A percentile compares a stretch with the other conserved stretches of the same genome.
Conservation (phyloP, 2,113 vertebrate species). For the Chaetura pelagica region DNA sequence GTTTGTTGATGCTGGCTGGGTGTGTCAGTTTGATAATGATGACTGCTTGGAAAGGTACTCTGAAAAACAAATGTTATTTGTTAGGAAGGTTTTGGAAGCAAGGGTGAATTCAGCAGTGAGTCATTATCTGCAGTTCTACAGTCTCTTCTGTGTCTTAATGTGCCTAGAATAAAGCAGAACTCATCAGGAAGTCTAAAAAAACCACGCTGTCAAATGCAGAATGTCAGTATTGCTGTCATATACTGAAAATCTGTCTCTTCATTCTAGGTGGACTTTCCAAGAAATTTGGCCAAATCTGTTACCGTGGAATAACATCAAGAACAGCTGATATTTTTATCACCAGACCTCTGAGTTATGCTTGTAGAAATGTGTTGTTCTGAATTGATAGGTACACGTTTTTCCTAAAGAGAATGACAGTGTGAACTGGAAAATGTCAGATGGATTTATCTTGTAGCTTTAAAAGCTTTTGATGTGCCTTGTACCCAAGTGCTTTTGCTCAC, state of each 20-base stretch:
- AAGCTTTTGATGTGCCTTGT: slow-evolving; percentile 77
- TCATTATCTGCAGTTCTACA: neutral
- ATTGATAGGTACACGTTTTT: neutral
- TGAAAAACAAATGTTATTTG: neutral
- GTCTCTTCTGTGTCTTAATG: neutral
- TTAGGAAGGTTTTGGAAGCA: neutral
- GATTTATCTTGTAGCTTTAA: slow-evolving; percentile 55
- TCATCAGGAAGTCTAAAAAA: neutral
- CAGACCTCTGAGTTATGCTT: neutral
- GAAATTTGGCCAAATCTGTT: slow-evolving; percentile 97
- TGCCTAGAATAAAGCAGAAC: slow-evolving; percentile 18
- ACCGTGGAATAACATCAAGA: slow-evolving; percentile 86
- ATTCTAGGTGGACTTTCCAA: slow-evolving; percentile 93
- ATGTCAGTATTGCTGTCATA: neutral
- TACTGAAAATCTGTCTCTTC: slow-evolving; percentile 43
- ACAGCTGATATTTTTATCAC: slow-evolving; percentile 1
- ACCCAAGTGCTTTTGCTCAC: slow-evolving; percentile 79
- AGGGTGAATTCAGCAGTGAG: neutral
- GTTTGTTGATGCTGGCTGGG: neutral
- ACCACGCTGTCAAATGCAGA: neutral
- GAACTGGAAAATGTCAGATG: slow-evolving; percentile 10
- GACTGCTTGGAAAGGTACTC: neutral
- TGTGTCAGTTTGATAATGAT: neutral
- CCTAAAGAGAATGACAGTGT: neutral
- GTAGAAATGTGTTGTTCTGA: slow-evolving; percentile 7